These are phyloP conservation scores for Okamejei kenojei DNA, from an alignment of 2,797 vertebrate species.

Conservation along the genomic window DNA sequence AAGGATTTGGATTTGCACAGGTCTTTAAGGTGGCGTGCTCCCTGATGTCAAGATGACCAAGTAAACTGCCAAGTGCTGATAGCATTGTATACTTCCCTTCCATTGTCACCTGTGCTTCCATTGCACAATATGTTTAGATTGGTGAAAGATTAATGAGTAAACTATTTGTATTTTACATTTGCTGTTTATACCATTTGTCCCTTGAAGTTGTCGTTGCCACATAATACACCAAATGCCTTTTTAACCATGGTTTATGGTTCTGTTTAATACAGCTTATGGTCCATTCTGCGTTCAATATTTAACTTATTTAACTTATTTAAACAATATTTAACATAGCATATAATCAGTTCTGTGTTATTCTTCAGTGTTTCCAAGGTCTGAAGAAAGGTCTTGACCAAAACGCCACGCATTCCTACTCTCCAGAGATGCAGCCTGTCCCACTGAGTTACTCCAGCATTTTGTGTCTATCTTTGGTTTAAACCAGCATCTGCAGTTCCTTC, in stretches of 20 bases:
- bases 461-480: no score
- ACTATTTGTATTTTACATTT: neutral
- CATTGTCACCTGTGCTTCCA: neutral
- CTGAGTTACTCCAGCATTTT: no score
- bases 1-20: neutral
- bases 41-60: neutral
- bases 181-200: neutral
- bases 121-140: neutral
- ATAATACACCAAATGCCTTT: neutral
- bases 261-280: neutral
- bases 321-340: neutral
- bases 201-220: neutral
- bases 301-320: neutral
- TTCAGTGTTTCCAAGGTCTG: no score
- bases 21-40: neutral
- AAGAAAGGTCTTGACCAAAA: no score
- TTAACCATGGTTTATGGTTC: neutral
- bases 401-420: no score
- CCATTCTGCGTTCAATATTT: neutral
- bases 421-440: no score
- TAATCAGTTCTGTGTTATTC: neutral
- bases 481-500: no score
- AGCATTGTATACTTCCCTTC: neutral
- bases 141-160: neutral
- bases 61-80: neutral